Percentiles rank a stretch among this genome's conserved stretches.
phyloP scores from a whole-genome alignment of 2,797 vertebrate species.

The Danio aesculapii region DNA sequence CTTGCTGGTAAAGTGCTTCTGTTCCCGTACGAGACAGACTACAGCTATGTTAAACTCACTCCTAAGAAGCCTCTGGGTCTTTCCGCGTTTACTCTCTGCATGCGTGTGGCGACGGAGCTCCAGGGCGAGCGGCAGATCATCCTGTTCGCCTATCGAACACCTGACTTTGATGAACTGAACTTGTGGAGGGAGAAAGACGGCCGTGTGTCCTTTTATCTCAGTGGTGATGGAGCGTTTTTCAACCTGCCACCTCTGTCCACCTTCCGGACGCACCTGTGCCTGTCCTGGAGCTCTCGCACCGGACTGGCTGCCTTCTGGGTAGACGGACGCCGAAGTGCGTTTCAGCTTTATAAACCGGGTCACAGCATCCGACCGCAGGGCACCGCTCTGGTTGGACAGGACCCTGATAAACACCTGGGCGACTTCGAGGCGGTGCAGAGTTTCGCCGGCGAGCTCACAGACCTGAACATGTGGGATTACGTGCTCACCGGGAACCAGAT shows the following conservation, averaged over 20 bases:
- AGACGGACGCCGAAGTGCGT: constrained; percentile 74
- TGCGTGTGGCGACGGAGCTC: constrained; percentile 80
- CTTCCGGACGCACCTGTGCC: constrained; percentile 81
- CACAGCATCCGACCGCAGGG: constrained; percentile 68
- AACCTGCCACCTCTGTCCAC: constrained; percentile 75
- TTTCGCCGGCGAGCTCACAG: constrained; percentile 79
- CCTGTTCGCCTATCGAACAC: constrained; percentile 82
- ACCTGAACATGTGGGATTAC: constrained; percentile 81
- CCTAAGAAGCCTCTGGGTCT: constrained; percentile 78
- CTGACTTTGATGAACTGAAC: constrained; percentile 82
- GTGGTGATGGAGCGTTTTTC: constrained; percentile 77
- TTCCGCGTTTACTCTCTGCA: constrained; percentile 80
- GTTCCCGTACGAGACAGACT: constrained; percentile 82
- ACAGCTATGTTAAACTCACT: constrained; percentile 78
- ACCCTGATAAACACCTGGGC: constrained; percentile 77
- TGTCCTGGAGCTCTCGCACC: constrained; percentile 78
- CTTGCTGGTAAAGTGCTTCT: constrained; percentile 76
- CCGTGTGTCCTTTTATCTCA: constrained; percentile 79
- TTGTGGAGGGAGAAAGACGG: constrained; percentile 83
- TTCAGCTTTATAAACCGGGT: constrained; percentile 78
- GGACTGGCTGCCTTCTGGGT: constrained; percentile 79
- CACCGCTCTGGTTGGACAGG: constrained; percentile 79
- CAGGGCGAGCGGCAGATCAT: constrained; percentile 79
- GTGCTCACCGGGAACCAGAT: constrained; percentile 69
- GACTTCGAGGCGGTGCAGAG: constrained; percentile 74